Evolutionary conservation across 1,140 invertebrate species (phyloP).

Genomic region (Telenomus remus): DNA sequence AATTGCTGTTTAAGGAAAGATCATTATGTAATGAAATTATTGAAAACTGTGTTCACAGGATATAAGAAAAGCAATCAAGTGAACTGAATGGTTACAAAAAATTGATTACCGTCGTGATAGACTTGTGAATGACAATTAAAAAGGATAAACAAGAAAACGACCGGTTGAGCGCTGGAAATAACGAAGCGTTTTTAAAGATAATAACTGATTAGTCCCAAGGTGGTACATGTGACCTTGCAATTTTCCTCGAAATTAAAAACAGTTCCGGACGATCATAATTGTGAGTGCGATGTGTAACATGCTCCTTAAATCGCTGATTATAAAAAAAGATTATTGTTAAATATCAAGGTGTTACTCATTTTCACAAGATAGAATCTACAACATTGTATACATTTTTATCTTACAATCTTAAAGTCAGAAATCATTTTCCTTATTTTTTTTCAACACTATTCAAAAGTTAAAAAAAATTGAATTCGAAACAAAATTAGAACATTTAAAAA

Average conservation of each 20-base stretch:
- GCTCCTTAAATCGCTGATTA: conserved; percentile 2
- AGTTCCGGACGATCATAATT: conserved; percentile 11
- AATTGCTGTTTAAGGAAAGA: too few relatives aligned
- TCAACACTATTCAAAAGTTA: too few relatives aligned
- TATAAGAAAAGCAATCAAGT: too few relatives aligned
- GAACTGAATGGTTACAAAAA: too few relatives aligned
- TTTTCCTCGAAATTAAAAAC: conserved; percentile 32
- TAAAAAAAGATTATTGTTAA: conserved; percentile 8
- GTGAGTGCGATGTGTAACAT: conserved; percentile 14
- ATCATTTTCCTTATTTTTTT: too few relatives aligned
- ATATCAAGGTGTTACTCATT: conserved; percentile 4
- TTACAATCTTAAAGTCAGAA: too few relatives aligned
- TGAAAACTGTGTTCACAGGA: too few relatives aligned
- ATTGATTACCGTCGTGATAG: too few relatives aligned
- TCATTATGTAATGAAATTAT: not conserved
- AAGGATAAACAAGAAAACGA: conserved; percentile 4
- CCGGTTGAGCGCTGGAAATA: not conserved
- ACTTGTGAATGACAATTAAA: not conserved
- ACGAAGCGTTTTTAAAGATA: conserved; percentile 24
- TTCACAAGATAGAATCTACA: not conserved
- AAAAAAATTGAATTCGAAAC: too few relatives aligned
- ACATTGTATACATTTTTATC: not conserved
- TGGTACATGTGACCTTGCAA: conserved; percentile 9
- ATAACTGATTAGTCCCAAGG: conserved; percentile 39
- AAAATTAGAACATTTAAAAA: not conserved